Evolutionary conservation across 2,888 invertebrate species (phyloP).

Genomic region (Homarus gammarus): DNA sequence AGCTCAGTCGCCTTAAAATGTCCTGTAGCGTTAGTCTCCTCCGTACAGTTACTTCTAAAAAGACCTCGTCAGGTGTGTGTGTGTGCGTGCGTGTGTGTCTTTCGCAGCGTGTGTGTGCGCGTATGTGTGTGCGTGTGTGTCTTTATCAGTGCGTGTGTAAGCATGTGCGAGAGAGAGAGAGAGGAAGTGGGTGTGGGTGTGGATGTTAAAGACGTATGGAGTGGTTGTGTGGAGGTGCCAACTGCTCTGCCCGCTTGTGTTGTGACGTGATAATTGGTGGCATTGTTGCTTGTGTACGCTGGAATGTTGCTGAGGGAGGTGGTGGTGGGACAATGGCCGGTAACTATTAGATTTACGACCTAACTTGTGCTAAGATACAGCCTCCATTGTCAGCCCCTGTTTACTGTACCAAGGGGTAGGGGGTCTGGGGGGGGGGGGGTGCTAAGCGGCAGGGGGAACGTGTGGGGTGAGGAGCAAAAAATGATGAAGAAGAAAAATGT

Average conservation of each 20-base stretch:
- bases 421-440: no score
- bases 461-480: neutral
- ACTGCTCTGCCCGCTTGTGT: neutral
- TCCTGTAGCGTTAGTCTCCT: no score
- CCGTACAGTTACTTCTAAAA: no score
- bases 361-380: neutral
- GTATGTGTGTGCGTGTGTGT: neutral
- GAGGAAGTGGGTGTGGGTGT: no score
- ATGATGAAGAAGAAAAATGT: no score
- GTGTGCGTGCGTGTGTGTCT: neutral
- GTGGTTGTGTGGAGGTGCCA: constrained; percentile 10
- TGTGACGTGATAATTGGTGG: neutral
- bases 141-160: neutral
- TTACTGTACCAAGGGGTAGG: neutral
- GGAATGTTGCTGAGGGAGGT: neutral
- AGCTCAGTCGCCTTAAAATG: no score
- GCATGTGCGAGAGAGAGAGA: neutral
- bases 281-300: neutral
- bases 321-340: neutral
- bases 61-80: no score
- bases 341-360: neutral
- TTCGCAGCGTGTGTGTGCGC: no score
- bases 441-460: neutral
- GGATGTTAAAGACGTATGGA: neutral
- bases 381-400: neutral